Conservation (phyloP, 2,797 vertebrate genomes). For the Sebastes cheni region DNA sequence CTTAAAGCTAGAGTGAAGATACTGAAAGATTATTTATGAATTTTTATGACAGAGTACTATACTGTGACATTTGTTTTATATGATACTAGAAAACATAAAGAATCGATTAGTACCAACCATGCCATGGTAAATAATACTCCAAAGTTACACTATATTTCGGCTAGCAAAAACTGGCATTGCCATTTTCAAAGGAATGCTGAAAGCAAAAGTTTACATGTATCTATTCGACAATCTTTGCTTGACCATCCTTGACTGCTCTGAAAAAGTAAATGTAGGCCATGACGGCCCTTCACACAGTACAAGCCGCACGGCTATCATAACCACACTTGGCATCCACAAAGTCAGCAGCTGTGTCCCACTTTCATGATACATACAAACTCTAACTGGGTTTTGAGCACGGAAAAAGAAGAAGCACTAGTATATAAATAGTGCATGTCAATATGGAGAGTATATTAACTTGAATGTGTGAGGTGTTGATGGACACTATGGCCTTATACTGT, state of each 20-base stretch:
- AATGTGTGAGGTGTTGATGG: background rate
- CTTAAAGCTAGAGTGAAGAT: too few relatives aligned
- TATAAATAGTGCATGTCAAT: background rate
- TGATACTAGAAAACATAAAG: too few relatives aligned
- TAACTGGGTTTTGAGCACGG: constrained; percentile 10
- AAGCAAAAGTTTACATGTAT: background rate
- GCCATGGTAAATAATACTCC: too few relatives aligned
- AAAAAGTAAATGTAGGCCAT: background rate
- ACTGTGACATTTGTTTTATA: too few relatives aligned
- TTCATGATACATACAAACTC: constrained; percentile 1
- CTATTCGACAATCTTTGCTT: background rate
- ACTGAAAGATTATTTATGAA: too few relatives aligned
- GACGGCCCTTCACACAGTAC: background rate
- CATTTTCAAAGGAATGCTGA: too few relatives aligned
- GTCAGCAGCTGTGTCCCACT: constrained; percentile 41
- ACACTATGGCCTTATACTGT: background rate
- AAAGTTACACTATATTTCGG: rapidly evolving
- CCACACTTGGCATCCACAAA: constrained; percentile 3
- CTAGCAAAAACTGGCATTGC: too few relatives aligned
- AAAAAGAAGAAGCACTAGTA: background rate
- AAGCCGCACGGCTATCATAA: background rate
- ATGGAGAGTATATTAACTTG: background rate
- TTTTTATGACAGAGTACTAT: too few relatives aligned
- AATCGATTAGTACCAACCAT: too few relatives aligned
- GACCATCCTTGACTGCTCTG: background rate